phyloP scores from a whole-genome alignment of 2,888 invertebrate species.

The Saturnia pavonia region DNA sequence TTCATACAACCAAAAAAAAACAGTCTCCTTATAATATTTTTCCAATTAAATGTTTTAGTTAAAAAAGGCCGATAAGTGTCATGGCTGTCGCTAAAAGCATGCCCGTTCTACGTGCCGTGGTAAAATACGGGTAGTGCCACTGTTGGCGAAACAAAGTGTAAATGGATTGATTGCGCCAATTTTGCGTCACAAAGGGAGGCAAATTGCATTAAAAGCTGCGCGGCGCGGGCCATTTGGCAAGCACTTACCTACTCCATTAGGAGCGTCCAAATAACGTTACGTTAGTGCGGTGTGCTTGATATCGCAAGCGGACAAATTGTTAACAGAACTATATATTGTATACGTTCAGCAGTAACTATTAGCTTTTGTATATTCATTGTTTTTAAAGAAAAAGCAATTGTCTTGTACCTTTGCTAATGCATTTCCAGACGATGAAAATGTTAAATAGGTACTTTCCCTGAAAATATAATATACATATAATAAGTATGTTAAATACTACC shows the following conservation, averaged over 20 bases:
- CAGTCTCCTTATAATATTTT: background rate
- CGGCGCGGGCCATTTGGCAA: slow-evolving; percentile 76
- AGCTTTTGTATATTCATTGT: background rate
- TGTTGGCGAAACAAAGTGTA: slow-evolving; percentile 82
- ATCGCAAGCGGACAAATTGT: slow-evolving; percentile 13
- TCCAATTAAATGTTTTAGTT: slow-evolving; percentile 9
- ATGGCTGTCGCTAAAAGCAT: slow-evolving; percentile 66
- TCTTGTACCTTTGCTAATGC: too few species aligned
- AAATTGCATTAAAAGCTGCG: slow-evolving; percentile 82
- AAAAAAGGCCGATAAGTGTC: slow-evolving; percentile 40
- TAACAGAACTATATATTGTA: background rate
- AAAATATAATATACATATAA: too few species aligned
- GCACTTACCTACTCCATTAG: slow-evolving; percentile 77
- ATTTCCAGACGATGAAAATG: too few species aligned
- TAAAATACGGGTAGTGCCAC: slow-evolving; percentile 42
- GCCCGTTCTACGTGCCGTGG: slow-evolving; percentile 49
- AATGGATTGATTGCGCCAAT: slow-evolving; percentile 83
- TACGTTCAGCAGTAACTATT: background rate
- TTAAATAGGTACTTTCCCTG: too few species aligned
- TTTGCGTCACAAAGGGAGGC: slow-evolving; percentile 76
- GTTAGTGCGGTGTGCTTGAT: slow-evolving; percentile 54
- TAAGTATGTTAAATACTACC: too few species aligned
- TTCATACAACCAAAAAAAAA: too few species aligned
- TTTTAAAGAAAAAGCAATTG: too few species aligned
- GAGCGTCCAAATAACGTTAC: slow-evolving; percentile 76